phyloP scores from a whole-genome alignment of 2,888 invertebrate species.

The Hirtodrosophila trivittata region DNA sequence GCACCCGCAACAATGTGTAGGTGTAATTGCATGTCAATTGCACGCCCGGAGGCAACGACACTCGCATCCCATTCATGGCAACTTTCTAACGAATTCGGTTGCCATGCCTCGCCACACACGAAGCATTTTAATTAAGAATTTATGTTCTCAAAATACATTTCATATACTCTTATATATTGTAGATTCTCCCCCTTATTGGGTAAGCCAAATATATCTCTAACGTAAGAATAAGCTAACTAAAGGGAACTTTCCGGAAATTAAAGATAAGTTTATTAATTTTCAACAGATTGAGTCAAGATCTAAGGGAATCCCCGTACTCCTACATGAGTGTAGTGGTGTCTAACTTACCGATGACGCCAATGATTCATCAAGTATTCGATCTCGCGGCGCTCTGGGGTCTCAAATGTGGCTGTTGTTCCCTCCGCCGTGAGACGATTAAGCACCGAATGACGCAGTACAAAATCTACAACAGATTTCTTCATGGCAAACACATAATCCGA shows the following conservation, averaged over 20 bases:
- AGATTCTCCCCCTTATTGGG: too few relatives aligned
- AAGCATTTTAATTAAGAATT: slow-evolving; percentile 7
- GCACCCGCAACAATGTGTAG: slow-evolving; percentile 7
- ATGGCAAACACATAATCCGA: slow-evolving; percentile 94
- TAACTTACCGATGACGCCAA: slow-evolving; percentile 86
- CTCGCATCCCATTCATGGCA: slow-evolving; percentile 26
- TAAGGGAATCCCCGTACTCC: too few relatives aligned
- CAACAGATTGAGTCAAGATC: too few relatives aligned
- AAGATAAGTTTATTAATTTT: too few relatives aligned
- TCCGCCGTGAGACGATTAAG: slow-evolving; percentile 62
- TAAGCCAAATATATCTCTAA: too few relatives aligned
- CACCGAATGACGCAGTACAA: slow-evolving; percentile 91
- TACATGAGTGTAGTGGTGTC: background rate
- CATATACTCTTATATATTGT: too few relatives aligned
- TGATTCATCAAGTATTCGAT: slow-evolving; percentile 87
- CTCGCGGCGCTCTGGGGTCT: slow-evolving; percentile 85
- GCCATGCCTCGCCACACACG: background rate
- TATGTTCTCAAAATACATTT: background rate
- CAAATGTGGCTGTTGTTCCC: slow-evolving; percentile 37
- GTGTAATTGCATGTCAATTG: slow-evolving; percentile 78
- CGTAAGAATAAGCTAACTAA: too few relatives aligned
- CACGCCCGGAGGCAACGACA: slow-evolving; percentile 42
- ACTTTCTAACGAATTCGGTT: slow-evolving; percentile 40
- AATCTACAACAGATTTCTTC: slow-evolving; percentile 96
- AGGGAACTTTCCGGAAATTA: too few relatives aligned